A percentile compares a stretch with the other conserved stretches of the same genome.
phyloP scores from a whole-genome alignment of 2,797 vertebrate species.

The Apodemus agrarius region DNA sequence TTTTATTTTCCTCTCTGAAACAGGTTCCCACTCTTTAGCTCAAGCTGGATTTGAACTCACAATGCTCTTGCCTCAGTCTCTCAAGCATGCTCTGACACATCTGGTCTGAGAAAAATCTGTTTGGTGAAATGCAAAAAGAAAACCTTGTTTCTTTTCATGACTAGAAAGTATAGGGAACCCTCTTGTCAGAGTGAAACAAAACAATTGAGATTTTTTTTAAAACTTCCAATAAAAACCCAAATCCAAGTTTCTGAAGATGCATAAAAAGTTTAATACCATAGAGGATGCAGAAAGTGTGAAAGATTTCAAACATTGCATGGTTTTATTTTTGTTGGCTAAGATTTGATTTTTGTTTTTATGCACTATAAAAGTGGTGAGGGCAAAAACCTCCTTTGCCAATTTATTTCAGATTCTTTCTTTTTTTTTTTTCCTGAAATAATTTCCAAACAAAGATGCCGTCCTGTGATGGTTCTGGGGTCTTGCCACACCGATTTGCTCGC shows the following conservation, averaged over 20 bases:
- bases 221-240: neutral
- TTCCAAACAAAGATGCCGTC: neutral
- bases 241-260: conserved; percentile 56
- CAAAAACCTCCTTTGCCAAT: neutral
- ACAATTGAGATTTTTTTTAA: neutral
- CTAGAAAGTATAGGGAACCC: neutral
- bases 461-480: neutral
- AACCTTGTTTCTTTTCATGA: neutral
- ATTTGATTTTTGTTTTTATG: conserved; percentile 70
- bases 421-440: conserved; percentile 13
- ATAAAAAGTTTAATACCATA: conserved; percentile 39
- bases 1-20: neutral
- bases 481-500: neutral
- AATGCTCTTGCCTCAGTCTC: neutral
- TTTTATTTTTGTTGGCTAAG: conserved; percentile 65
- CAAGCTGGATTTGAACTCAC: neutral
- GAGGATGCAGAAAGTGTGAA: neutral
- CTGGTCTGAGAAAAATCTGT: neutral
- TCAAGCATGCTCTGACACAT: neutral
- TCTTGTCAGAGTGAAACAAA: neutral
- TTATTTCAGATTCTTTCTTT: conserved; percentile 23
- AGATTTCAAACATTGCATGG: conserved; percentile 14
- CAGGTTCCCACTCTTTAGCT: neutral
- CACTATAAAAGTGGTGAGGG: neutral
- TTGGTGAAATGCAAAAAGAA: neutral